These are phyloP conservation scores for Baryphthengus martii DNA, from an alignment of 2,113 vertebrate genomes.

Conservation along the genomic window DNA sequence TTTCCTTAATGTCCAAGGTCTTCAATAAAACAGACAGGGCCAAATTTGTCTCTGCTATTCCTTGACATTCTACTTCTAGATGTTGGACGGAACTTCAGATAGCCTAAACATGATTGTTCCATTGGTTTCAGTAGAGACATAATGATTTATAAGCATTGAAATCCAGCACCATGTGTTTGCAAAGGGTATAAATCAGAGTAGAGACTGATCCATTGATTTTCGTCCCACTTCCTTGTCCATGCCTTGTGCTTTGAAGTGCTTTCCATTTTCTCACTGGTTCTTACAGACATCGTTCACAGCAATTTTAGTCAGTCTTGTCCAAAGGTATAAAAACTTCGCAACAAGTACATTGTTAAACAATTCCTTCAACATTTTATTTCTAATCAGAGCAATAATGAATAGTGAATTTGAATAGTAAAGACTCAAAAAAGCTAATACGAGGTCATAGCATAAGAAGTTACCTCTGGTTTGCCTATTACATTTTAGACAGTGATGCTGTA, in stretches of 20 bases:
- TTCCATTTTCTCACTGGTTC: neutral
- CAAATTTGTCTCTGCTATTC: neutral
- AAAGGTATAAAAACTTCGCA: neutral
- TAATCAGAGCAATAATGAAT: neutral
- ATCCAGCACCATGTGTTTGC: neutral
- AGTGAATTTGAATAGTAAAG: neutral
- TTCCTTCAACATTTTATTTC: neutral
- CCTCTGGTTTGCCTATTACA: neutral
- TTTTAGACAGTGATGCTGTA: neutral
- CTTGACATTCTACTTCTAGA: neutral
- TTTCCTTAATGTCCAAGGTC: neutral
- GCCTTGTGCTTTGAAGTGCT: neutral
- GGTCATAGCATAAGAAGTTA: neutral
- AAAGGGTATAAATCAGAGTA: neutral
- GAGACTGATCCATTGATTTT: neutral
- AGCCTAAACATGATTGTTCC: neutral
- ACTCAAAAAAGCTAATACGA: neutral
- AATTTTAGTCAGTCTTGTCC: neutral
- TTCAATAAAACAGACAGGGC: neutral
- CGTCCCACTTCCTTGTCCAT: neutral
- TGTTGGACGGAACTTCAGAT: neutral
- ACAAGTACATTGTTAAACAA: neutral
- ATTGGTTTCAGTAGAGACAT: neutral
- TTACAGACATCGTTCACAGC: neutral
- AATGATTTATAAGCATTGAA: neutral